Conservation (phyloP, 2,888 invertebrate genomes). For the Lithosia quadra region DNA sequence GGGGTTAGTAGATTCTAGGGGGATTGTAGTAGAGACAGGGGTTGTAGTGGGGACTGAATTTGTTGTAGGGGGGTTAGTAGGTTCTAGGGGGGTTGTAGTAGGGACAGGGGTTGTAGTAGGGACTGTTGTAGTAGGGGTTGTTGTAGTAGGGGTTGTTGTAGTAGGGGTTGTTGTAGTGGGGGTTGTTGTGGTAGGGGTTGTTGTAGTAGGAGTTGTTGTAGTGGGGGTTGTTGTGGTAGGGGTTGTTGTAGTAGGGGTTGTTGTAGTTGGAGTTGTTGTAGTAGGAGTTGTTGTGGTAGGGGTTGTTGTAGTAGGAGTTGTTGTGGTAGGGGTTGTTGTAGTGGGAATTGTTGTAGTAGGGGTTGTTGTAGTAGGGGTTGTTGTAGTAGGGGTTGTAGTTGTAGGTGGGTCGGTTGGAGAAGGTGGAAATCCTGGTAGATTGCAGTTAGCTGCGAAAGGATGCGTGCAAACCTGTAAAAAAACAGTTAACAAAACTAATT, state of each 20-base stretch:
- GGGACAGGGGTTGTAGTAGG: not conserved
- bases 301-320: not conserved
- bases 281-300: not conserved
- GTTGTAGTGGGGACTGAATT: not conserved
- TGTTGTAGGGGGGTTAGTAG: not conserved
- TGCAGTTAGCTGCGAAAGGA: slow-evolving; percentile 9
- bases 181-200: not conserved
- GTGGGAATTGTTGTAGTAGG: no score
- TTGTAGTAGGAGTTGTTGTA: not conserved
- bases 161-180: not conserved
- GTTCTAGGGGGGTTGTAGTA: not conserved
- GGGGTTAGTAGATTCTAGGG: not conserved
- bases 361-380: not conserved
- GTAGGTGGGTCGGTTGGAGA: not conserved
- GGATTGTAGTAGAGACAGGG: not conserved
- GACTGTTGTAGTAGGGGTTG: not conserved
- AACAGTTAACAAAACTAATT: not conserved
- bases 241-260: not conserved
- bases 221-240: not conserved
- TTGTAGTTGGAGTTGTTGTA: not conserved
- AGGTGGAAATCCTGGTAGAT: slow-evolving; percentile 7
- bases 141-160: not conserved
- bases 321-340: not conserved
- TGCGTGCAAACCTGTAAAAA: slow-evolving; percentile 13
- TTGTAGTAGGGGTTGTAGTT: not conserved